These are phyloP conservation scores for Trogon surrucura DNA, from an alignment of 2,113 vertebrate genomes.

Conservation along the genomic window DNA sequence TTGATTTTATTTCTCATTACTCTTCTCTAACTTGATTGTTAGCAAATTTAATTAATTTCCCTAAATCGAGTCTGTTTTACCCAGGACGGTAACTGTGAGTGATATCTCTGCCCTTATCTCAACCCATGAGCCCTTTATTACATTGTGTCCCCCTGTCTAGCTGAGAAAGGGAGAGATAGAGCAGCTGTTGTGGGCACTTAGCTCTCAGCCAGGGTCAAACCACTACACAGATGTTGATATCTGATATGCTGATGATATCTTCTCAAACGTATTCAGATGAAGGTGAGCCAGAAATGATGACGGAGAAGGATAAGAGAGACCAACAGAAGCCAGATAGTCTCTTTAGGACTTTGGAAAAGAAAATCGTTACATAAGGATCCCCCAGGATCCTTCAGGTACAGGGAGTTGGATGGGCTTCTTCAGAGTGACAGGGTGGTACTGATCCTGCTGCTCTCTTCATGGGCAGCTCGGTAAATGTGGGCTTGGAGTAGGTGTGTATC, in stretches of 20 bases:
- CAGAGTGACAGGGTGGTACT: not conserved
- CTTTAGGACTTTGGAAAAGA: not conserved
- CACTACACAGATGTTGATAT: not conserved
- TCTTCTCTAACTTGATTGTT: no score
- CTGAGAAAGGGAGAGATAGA: no score
- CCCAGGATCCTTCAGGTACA: rapidly evolving
- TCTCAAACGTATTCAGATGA: not conserved
- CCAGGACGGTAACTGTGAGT: no score
- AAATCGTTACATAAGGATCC: not conserved
- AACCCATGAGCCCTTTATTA: no score
- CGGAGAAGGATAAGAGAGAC: not conserved
- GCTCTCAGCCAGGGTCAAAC: no score
- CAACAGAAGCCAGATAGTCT: not conserved
- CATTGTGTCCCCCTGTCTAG: no score
- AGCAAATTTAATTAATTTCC: no score
- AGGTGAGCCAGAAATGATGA: not conserved
- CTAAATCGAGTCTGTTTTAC: no score
- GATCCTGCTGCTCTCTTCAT: not conserved
- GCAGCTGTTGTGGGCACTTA: no score
- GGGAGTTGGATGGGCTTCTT: not conserved
- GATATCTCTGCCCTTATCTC: no score
- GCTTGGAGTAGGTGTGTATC: rapidly evolving
- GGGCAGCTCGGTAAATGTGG: not conserved
- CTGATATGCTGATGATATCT: not conserved
- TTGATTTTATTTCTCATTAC: no score